phyloP scores from a whole-genome alignment of 2,113 vertebrate genomes.

The Cottus gobio region DNA sequence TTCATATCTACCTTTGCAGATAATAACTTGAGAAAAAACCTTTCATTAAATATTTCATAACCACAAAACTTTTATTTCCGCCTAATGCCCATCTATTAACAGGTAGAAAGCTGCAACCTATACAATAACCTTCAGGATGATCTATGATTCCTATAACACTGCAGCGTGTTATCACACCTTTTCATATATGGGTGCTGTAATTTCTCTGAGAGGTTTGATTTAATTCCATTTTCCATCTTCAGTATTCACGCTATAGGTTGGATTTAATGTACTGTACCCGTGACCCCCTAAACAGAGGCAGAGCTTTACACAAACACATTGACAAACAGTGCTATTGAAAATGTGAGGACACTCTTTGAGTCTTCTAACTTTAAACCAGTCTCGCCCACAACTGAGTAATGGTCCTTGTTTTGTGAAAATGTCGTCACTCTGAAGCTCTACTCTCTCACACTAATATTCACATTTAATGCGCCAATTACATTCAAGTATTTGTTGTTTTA shows the following conservation, averaged over 20 bases:
- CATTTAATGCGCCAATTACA: not conserved
- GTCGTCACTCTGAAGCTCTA: not conserved
- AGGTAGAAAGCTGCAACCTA: slow-evolving; percentile 33
- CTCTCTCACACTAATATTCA: not conserved
- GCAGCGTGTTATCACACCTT: slow-evolving; percentile 13
- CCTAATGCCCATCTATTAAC: slow-evolving; percentile 20
- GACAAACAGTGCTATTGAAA: not conserved
- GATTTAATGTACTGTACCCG: not conserved
- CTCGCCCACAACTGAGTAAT: not conserved
- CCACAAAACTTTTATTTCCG: slow-evolving; percentile 22
- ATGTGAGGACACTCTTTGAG: not conserved
- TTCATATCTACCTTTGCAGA: slow-evolving; percentile 30
- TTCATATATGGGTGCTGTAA: slow-evolving; percentile 18
- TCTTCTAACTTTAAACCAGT: not conserved
- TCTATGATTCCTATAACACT: slow-evolving; percentile 31
- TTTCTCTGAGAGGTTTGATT: slow-evolving; percentile 19
- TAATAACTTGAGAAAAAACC: slow-evolving; percentile 22
- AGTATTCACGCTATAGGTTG: slow-evolving; percentile 11
- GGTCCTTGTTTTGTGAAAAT: not conserved
- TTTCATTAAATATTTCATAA: slow-evolving; percentile 35
- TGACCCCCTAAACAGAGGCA: not conserved
- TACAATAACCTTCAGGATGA: slow-evolving; percentile 43
- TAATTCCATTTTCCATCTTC: slow-evolving; percentile 3
- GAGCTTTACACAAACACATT: not conserved
- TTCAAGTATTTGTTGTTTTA: not conserved